Evolutionary conservation across 2,797 vertebrate species (phyloP), one percentile per base, ranked within the genome.

Genomic region (Fratercula arctica): DNA sequence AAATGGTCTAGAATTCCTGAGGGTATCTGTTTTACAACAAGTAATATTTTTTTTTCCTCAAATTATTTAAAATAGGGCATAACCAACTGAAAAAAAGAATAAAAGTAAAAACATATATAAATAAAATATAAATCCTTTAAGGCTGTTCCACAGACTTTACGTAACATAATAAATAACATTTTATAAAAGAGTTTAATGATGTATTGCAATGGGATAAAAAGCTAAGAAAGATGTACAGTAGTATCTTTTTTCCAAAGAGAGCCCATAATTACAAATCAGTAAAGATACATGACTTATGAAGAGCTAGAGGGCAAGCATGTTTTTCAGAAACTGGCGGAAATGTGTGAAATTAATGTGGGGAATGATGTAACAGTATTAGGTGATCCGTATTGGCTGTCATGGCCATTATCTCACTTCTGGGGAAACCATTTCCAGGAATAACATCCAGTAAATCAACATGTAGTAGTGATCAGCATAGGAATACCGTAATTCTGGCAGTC

Each of bases 1-100:
- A 97, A 96, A 95, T 91, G 70, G 66, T 90, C 69, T 87, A 85
- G 82, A 96, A 97, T 95, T 97, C 88, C 95, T 54, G n/a, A 85
- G 54, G 92, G 91, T 95, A 95, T 73, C 45, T 95, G 15, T 87
- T 95, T 96, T 95, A 92, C 90, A 96, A 90, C 48, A 78, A 95
- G 78, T 26, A 86, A 26, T 95, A 48, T 93, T 75, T 93, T 95
- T 95, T 46, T 94, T 87, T 24, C 51, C 46, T 76, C 84, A 96
- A 96, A 90, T 94, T 91, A 95, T 96, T 97, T 95, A 96, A 97
- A 94, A 93, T 59, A 96, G 25, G 39, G 11, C 54, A 53, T 21
- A 95, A 94, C 48, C 68, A 95, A 56, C 60, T 76, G 20, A 61
- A 72, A 94, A 94, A 50, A 93, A 92, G 31, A 86, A 63, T 54